Percentiles rank a stretch among this genome's conserved stretches.
phyloP scores from a whole-genome alignment of 2,113 vertebrate genomes.

The Cairina moschata region DNA sequence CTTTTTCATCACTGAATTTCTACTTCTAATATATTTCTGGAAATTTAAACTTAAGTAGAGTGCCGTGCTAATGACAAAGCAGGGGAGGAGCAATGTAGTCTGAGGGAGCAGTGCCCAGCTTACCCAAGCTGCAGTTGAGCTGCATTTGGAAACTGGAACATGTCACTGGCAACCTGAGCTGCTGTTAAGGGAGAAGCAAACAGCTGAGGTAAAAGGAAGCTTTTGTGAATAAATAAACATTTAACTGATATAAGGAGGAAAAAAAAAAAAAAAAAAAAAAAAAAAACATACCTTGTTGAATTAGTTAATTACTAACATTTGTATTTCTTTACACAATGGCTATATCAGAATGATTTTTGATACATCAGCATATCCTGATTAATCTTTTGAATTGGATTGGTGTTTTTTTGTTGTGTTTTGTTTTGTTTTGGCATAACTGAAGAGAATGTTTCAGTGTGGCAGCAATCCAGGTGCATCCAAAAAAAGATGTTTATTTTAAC shows the following conservation, averaged over 20 bases:
- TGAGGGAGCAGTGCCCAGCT: neutral
- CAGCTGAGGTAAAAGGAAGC: neutral
- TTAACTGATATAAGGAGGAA: neutral
- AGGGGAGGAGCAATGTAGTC: neutral
- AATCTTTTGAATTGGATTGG: neutral
- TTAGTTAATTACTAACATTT: neutral
- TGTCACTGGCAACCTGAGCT: neutral
- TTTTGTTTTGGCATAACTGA: neutral
- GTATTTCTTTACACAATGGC: neutral
- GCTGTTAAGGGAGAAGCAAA: neutral
- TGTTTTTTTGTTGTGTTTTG: no score
- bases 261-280: neutral
- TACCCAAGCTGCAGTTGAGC: neutral
- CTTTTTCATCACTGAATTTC: neutral
- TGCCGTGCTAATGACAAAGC: neutral
- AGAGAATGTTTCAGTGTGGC: neutral
- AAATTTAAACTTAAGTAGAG: neutral
- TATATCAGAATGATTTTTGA: neutral
- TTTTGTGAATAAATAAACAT: neutral
- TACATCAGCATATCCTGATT: neutral
- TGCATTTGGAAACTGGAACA: neutral
- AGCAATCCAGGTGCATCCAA: neutral
- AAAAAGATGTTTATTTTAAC: neutral
- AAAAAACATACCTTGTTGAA: neutral
- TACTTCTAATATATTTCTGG: neutral